These are phyloP conservation scores for Daphoenositta chrysoptera DNA, from an alignment of 2,113 vertebrate species.

Conservation along the genomic window DNA sequence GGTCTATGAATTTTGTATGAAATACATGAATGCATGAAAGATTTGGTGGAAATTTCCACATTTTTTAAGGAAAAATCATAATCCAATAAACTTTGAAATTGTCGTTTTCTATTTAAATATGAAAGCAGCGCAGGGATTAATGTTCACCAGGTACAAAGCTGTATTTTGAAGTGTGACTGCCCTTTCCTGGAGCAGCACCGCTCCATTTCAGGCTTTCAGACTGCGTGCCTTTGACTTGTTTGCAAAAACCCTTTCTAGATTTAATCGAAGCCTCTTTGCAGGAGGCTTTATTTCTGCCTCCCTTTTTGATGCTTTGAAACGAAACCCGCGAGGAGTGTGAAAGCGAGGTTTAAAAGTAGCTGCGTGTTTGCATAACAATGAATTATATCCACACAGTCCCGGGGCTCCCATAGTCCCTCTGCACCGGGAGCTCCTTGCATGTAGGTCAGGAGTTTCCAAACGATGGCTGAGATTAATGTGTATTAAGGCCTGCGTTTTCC, in stretches of 20 bases:
- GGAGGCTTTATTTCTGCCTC: neutral
- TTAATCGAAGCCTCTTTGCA: neutral
- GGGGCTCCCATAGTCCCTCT: neutral
- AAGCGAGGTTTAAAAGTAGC: neutral
- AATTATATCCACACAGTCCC: neutral
- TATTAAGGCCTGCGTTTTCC: neutral
- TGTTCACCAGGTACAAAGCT: neutral
- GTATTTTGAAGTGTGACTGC: neutral
- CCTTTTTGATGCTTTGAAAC: neutral
- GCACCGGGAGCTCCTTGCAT: neutral
- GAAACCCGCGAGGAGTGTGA: neutral
- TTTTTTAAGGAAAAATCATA: neutral
- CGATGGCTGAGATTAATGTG: neutral
- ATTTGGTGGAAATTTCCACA: neutral
- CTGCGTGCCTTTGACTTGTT: neutral
- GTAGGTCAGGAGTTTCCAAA: neutral
- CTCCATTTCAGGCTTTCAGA: neutral
- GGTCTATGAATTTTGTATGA: neutral
- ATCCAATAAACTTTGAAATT: neutral
- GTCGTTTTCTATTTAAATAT: neutral
- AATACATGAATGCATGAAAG: neutral
- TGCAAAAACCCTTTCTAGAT: neutral
- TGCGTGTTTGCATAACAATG: constrained; percentile 6
- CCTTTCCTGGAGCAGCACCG: neutral
- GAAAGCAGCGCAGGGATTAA: neutral